phyloP scores from a whole-genome alignment of 64 coral and sea anemone species.

The Acropora yongei region DNA sequence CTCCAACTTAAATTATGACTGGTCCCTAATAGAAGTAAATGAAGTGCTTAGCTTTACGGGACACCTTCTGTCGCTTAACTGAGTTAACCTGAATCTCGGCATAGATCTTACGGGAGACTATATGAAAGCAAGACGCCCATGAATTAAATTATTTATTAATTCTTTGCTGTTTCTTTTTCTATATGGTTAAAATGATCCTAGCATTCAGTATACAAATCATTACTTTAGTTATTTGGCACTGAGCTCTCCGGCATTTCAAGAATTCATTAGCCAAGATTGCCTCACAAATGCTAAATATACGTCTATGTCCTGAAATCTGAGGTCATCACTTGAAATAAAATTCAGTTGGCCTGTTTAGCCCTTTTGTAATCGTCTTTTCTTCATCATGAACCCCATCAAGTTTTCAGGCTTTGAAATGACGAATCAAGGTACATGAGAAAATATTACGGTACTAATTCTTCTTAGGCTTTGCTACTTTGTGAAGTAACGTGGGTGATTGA shows the following conservation, averaged over 20 bases:
- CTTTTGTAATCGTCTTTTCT: neutral
- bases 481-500: neutral
- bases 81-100: no score
- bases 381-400: neutral
- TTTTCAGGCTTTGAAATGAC: neutral
- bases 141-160: neutral
- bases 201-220: neutral
- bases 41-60: no score
- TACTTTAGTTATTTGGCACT: neutral
- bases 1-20: no score
- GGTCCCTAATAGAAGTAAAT: no score
- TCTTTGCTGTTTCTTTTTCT: neutral
- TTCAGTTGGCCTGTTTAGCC: neutral
- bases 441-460: neutral
- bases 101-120: no score
- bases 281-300: neutral
- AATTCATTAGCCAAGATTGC: neutral
- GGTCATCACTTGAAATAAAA: neutral
- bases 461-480: neutral
- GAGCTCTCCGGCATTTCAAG: neutral
- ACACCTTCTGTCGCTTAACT: no score
- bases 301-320: neutral
- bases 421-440: neutral
- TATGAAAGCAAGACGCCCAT: neutral
- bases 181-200: neutral